phyloP scores from a whole-genome alignment of 1,140 invertebrate genomes.

The Polypedilum vanderplanki region DNA sequence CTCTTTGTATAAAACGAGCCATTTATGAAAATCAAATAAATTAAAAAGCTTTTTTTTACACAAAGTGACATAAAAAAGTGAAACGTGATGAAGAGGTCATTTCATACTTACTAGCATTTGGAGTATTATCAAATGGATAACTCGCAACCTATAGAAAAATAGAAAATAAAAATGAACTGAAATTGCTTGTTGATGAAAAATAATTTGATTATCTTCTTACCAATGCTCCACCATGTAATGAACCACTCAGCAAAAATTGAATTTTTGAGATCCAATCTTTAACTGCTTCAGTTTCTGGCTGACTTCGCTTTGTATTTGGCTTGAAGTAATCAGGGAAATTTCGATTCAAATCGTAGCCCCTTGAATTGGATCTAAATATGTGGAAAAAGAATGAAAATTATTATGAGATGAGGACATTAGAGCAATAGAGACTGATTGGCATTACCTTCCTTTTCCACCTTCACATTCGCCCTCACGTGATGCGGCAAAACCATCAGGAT shows the following conservation, averaged over 20 bases:
- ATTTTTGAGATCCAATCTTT: constrained; percentile 90
- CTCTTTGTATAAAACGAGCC: not conserved
- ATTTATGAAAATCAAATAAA: constrained; percentile 20
- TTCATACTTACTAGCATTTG: constrained; percentile 76
- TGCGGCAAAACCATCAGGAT: constrained; percentile 83
- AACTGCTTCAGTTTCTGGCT: constrained; percentile 90
- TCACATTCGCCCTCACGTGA: constrained; percentile 81
- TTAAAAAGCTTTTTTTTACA: not conserved
- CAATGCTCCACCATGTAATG: constrained; percentile 83
- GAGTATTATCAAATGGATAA: constrained; percentile 89
- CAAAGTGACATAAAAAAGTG: not conserved
- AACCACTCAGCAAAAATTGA: constrained; percentile 85
- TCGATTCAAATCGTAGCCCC: constrained; percentile 81
- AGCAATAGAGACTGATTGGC: not conserved
- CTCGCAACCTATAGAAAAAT: constrained; percentile 56
- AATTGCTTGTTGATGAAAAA: too few species aligned
- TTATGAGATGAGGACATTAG: not conserved
- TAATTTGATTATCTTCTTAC: constrained; percentile 39
- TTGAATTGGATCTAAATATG: constrained; percentile 70
- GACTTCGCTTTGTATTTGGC: constrained; percentile 73
- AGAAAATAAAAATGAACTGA: too few species aligned
- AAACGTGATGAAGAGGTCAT: not conserved
- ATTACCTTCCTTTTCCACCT: constrained; percentile 72
- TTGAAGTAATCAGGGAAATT: constrained; percentile 93
- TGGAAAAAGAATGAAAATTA: not conserved